A percentile compares a stretch with the other conserved stretches of the same genome.
Conservation (phyloP, 2,113 vertebrate species). For the Pomatostomus ruficeps region DNA sequence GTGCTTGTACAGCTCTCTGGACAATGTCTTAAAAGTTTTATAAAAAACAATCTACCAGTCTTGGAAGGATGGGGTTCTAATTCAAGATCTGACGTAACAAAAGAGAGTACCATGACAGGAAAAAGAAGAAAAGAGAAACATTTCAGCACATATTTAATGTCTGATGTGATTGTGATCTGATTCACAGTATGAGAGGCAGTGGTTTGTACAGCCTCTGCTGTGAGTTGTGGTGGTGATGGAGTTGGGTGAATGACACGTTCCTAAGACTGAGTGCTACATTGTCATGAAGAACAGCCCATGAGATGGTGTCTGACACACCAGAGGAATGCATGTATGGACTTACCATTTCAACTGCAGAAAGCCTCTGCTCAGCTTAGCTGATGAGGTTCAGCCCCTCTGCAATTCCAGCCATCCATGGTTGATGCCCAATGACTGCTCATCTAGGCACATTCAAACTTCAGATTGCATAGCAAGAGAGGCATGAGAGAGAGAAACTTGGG, state of each 20-base stretch:
- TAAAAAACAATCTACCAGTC: background rate
- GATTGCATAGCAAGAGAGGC: rapidly evolving
- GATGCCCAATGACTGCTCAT: background rate
- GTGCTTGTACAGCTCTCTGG: background rate
- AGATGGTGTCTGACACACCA: rapidly evolving
- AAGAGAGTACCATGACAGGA: background rate
- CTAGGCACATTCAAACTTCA: background rate
- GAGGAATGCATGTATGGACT: background rate
- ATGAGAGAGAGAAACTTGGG: background rate
- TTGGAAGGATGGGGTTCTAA: background rate
- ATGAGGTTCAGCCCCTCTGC: background rate
- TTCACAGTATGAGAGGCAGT: background rate
- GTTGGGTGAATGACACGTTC: background rate
- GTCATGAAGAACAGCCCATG: background rate
- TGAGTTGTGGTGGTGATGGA: too few species aligned
- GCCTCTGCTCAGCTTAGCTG: background rate
- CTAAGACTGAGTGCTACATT: rapidly evolving
- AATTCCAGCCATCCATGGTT: rapidly evolving
- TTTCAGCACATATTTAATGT: background rate
- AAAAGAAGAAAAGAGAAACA: background rate
- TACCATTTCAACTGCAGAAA: background rate
- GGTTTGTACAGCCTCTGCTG: background rate
- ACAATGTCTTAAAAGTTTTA: background rate
- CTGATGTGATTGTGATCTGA: background rate
- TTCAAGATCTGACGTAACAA: background rate